Conservation (phyloP, 2,888 invertebrate genomes). For the Alloplasta piceator region DNA sequence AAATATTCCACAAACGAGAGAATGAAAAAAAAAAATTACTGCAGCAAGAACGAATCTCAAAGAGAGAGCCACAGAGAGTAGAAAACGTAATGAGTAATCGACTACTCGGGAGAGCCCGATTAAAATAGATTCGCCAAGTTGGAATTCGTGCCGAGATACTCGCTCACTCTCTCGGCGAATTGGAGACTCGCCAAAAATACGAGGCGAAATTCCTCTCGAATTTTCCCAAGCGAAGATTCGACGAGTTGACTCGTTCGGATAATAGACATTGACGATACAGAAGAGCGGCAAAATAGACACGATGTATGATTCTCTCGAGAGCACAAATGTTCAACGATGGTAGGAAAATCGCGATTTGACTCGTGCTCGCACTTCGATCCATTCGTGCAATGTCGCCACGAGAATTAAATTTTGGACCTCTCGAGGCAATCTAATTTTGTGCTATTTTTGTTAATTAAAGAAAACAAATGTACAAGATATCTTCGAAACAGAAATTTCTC, state of each 20-base stretch:
- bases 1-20: too few relatives aligned
- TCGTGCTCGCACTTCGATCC: too few relatives aligned
- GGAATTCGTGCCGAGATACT: slow-evolving; percentile 71
- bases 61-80: slow-evolving; percentile 2
- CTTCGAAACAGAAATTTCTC: too few relatives aligned
- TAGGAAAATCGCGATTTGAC: background rate
- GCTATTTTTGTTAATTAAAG: too few relatives aligned
- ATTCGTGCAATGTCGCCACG: too few relatives aligned
- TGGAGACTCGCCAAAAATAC: slow-evolving; percentile 72
- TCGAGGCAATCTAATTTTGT: too few relatives aligned
- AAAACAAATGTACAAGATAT: too few relatives aligned
- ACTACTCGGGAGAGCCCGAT: slow-evolving; percentile 71
- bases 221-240: slow-evolving; percentile 46
- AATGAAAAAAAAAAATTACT: too few relatives aligned
- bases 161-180: slow-evolving; percentile 62
- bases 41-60: too few relatives aligned
- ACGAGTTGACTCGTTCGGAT: slow-evolving; percentile 32
- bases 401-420: too few relatives aligned
- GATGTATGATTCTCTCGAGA: background rate
- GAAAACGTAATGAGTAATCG: slow-evolving; percentile 73
- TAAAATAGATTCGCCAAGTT: slow-evolving; percentile 75
- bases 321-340: slow-evolving; percentile 5
- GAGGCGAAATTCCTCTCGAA: slow-evolving; percentile 36
- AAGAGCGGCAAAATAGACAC: background rate
- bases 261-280: slow-evolving; percentile 25